Conservation (phyloP, 2,113 vertebrate species). For the Platichthys flesus region DNA sequence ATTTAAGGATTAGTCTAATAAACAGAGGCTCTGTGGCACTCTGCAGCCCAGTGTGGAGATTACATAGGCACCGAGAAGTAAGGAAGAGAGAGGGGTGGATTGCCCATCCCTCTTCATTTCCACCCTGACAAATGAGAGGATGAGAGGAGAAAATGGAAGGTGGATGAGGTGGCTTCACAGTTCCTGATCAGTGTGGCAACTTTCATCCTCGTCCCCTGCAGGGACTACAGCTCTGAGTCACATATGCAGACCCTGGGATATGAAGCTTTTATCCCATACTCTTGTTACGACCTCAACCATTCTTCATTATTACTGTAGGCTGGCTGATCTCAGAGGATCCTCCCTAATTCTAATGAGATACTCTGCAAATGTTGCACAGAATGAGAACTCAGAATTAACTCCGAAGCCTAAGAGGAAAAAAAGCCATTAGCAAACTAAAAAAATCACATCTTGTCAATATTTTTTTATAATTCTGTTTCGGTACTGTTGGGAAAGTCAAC, state of each 20-base stretch:
- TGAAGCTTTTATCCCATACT: constrained; percentile 32
- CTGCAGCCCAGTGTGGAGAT: constrained; percentile 77
- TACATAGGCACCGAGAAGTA: constrained; percentile 70
- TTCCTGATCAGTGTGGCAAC: constrained; percentile 52
- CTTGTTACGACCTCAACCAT: constrained; percentile 41
- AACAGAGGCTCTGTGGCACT: constrained; percentile 81
- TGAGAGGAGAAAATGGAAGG: constrained; percentile 63
- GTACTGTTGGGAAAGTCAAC: constrained; percentile 1
- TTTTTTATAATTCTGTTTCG: constrained; percentile 25
- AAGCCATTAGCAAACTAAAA: constrained; percentile 25
- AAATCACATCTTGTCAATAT: constrained; percentile 2
- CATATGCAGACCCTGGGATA: constrained; percentile 37
- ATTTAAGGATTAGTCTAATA: constrained; percentile 86
- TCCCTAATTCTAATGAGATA: constrained; percentile 26
- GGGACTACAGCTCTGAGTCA: constrained; percentile 41
- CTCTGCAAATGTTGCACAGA: constrained; percentile 37
- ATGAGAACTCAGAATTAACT: constrained; percentile 12
- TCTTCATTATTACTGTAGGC: constrained; percentile 42
- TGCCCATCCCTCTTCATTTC: constrained; percentile 40
- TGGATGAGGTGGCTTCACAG: constrained; percentile 59
- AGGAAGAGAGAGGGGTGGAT: constrained; percentile 57
- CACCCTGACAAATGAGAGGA: constrained; percentile 66
- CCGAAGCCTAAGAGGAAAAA: constrained; percentile 11
- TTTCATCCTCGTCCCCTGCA: constrained; percentile 47
- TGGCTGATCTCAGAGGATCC: constrained; percentile 37